phyloP scores from a whole-genome alignment of 1,140 invertebrate species.

The Leptinotarsa defecta region DNA sequence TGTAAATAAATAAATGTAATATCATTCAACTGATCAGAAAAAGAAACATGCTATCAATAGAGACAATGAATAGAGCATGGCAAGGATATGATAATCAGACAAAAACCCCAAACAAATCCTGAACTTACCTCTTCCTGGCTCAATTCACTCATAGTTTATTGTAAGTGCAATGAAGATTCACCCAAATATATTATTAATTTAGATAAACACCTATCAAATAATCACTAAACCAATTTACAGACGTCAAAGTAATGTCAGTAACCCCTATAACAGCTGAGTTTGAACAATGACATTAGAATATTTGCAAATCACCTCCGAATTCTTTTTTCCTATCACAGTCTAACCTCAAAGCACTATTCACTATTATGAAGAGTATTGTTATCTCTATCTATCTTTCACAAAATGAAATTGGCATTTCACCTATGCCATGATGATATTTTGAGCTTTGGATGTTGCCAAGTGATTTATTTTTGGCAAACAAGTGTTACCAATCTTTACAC shows the following conservation, averaged over 20 bases:
- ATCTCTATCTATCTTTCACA: slow-evolving; percentile 8
- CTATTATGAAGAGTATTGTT: neutral
- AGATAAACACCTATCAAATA: slow-evolving; percentile 32
- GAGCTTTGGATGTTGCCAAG: too few relatives aligned
- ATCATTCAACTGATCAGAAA: neutral
- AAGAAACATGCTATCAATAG: neutral
- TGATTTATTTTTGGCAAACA: too few relatives aligned
- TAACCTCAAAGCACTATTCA: slow-evolving; percentile 27
- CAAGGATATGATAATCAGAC: neutral
- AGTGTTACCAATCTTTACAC: too few relatives aligned
- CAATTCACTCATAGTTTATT: slow-evolving; percentile 67
- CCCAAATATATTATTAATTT: slow-evolving; percentile 19
- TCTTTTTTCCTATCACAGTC: slow-evolving; percentile 40
- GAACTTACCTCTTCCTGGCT: slow-evolving; percentile 73
- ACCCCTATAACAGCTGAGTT: slow-evolving; percentile 51
- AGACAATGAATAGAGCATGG: slow-evolving; percentile 15
- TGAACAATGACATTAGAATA: slow-evolving; percentile 43
- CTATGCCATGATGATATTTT: neutral
- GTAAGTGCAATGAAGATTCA: neutral
- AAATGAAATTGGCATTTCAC: neutral
- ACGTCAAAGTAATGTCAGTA: slow-evolving; percentile 53
- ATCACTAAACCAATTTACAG: slow-evolving; percentile 42
- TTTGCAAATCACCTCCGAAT: slow-evolving; percentile 36
- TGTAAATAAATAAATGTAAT: neutral
- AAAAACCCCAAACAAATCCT: neutral